Evolutionary conservation across 2,113 vertebrate species (phyloP).

Genomic region (Poecilia latipinna): DNA sequence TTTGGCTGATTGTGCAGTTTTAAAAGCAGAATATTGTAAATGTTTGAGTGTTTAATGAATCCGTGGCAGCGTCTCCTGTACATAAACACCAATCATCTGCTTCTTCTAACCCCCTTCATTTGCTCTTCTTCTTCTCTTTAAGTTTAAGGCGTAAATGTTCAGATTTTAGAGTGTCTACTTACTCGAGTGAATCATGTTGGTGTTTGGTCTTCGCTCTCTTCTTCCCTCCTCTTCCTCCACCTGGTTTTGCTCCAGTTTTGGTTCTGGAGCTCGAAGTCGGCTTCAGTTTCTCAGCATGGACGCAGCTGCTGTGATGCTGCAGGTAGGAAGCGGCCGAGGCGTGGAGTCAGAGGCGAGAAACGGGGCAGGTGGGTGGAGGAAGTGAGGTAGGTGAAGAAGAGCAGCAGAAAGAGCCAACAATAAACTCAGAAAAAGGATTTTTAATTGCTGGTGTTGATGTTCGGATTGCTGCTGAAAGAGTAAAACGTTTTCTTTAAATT

Average conservation of each 20-base stretch:
- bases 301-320: background rate
- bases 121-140: background rate
- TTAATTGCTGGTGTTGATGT: background rate
- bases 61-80: background rate
- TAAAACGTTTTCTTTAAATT: background rate
- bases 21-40: background rate
- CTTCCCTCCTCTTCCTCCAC: background rate
- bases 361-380: slow-evolving; percentile 51
- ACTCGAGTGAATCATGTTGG: slow-evolving; percentile 65
- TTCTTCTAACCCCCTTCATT: background rate
- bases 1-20: background rate
- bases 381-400: slow-evolving; percentile 17
- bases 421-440: background rate
- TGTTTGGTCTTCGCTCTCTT: background rate
- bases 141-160: no score
- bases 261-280: background rate
- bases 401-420: background rate
- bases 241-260: slow-evolving; percentile 3
- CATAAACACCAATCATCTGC: background rate
- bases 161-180: background rate
- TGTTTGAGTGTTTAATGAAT: background rate
- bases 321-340: slow-evolving; percentile 12
- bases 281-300: background rate
- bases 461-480: background rate
- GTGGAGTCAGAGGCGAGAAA: background rate